Percentiles rank a stretch among this genome's conserved stretches.
phyloP scores from a whole-genome alignment of 2,113 vertebrate species.

The Pungitius pungitius region DNA sequence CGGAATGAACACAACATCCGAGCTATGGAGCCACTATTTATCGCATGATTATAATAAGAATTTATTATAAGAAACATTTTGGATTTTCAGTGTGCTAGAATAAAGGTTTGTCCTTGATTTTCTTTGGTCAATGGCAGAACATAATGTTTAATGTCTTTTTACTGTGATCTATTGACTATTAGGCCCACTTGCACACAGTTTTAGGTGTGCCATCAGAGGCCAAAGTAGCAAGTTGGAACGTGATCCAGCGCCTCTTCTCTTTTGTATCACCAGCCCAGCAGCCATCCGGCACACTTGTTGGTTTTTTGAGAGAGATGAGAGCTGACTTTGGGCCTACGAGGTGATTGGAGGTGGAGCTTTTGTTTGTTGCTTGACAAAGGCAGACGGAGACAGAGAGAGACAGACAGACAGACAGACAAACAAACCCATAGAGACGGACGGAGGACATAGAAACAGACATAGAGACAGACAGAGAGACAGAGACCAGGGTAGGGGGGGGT shows the following conservation, averaged over 20 bases:
- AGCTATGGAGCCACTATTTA: background rate
- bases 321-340: background rate
- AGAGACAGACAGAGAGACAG: conserved; percentile 6
- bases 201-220: conserved; percentile 23
- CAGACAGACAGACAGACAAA: conserved; percentile 8
- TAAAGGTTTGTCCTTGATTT: background rate
- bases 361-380: background rate
- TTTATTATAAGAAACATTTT: background rate
- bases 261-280: conserved; percentile 9
- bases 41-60: background rate
- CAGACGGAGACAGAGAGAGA: conserved; percentile 11
- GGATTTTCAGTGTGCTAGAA: background rate
- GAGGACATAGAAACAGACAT: conserved; percentile 2
- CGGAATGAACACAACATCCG: background rate
- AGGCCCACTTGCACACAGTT: background rate
- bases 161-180: background rate
- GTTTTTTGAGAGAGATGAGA: conserved; percentile 34
- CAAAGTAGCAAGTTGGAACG: conserved; percentile 11
- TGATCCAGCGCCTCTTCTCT: conserved; percentile 13
- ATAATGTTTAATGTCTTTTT: background rate
- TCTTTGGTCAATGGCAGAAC: background rate
- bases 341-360: conserved; percentile 23
- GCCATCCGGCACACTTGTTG: conserved; percentile 28
- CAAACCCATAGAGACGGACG: background rate
- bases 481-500: conserved; percentile 32